Evolutionary conservation across 2,888 invertebrate genomes (phyloP).

Genomic region (Nemurella pictetii): DNA sequence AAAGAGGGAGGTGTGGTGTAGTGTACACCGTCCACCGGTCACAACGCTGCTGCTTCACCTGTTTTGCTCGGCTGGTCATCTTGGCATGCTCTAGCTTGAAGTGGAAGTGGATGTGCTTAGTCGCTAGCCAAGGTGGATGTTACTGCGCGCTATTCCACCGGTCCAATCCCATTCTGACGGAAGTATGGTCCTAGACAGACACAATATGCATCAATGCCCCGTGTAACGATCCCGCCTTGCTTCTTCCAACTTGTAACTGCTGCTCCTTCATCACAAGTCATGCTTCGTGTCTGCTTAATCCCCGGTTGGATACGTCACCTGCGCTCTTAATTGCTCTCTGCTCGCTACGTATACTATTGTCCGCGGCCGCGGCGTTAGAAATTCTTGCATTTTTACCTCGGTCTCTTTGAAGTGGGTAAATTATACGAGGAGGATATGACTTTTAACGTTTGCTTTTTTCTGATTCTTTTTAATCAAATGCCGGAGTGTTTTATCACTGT

Average conservation of each 20-base stretch:
- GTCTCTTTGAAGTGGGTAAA: background rate
- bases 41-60: background rate
- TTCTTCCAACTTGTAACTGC: too few species aligned
- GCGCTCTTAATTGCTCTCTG: background rate
- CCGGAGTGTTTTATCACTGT: background rate
- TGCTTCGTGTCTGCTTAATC: background rate
- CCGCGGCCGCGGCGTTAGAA: too few species aligned
- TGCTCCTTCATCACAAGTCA: background rate
- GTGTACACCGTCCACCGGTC: background rate
- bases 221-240: background rate
- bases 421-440: background rate
- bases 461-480: background rate
- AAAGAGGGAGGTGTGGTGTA: background rate
- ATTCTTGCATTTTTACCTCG: background rate
- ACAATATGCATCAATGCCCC: background rate
- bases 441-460: background rate
- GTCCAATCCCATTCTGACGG: background rate
- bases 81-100: background rate
- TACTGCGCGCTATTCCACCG: background rate
- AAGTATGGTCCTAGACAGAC: background rate
- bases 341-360: background rate
- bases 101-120: too few species aligned
- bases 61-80: background rate
- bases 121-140: background rate
- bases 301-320: background rate